These are phyloP conservation scores for Alethe castanea DNA, from an alignment of 2,113 vertebrate genomes.

Conservation along the genomic window DNA sequence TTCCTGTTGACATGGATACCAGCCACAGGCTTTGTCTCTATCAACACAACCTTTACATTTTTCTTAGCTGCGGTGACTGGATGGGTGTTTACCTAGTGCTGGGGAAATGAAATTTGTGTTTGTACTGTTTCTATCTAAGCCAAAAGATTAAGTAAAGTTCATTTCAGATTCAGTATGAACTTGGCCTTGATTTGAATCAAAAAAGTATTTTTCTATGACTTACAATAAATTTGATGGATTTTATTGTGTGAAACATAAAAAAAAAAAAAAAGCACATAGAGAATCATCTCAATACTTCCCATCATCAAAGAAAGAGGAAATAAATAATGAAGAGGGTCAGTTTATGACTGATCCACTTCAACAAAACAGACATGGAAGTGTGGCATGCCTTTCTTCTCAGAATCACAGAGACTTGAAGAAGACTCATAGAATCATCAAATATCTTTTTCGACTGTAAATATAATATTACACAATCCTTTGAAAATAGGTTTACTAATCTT, in stretches of 20 bases:
- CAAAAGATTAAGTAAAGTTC: neutral
- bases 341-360: neutral
- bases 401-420: neutral
- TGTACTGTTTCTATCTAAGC: neutral
- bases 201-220: neutral
- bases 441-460: neutral
- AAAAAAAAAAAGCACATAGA: neutral
- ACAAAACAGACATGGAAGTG: neutral
- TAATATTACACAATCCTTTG: neutral
- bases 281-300: neutral
- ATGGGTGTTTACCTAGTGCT: neutral
- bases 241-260: neutral
- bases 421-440: neutral
- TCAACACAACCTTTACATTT: neutral
- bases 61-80: neutral
- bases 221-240: neutral
- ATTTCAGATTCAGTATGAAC: neutral
- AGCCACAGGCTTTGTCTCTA: neutral
- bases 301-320: neutral
- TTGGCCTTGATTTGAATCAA: neutral
- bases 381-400: neutral
- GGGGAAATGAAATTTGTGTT: neutral
- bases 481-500: neutral
- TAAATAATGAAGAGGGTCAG: neutral
- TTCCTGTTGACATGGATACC: neutral